Percentiles rank a stretch among this genome's conserved stretches.
Evolutionary conservation across 1,140 invertebrate species (phyloP).

Genomic region (Aphis craccivora): DNA sequence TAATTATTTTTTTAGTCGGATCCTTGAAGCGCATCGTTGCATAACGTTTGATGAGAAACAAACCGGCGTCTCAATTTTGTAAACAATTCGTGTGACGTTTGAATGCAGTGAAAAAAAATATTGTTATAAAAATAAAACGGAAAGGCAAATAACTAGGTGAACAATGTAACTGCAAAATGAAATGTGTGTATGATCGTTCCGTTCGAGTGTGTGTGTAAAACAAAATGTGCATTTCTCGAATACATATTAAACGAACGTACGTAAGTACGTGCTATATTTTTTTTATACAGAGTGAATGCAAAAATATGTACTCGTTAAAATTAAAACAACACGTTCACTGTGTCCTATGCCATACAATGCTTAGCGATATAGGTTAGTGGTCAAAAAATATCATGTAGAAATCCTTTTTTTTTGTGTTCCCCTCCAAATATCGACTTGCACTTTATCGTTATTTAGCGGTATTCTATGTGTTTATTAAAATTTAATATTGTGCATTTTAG

Average conservation of each 20-base stretch:
- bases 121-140: not conserved
- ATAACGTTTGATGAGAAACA: constrained; percentile 55
- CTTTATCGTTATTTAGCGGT: not conserved
- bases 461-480: no score
- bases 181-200: not conserved
- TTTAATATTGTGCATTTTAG: not conserved
- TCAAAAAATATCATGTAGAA: not conserved
- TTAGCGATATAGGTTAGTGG: no score
- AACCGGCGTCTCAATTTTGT: constrained; percentile 43
- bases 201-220: not conserved
- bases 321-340: not conserved
- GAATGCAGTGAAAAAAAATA: constrained; percentile 15
- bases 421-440: not conserved
- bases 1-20: constrained; percentile 41
- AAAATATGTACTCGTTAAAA: not conserved
- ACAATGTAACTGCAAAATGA: constrained; percentile 52
- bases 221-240: constrained; percentile 25
- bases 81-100: constrained; percentile 52
- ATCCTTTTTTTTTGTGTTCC: not conserved
- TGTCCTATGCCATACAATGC: no score
- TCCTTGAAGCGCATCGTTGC: constrained; percentile 52
- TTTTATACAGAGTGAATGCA: not conserved
- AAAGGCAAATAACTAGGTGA: constrained; percentile 47
- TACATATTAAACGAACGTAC: not conserved
- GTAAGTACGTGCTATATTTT: not conserved